These are phyloP conservation scores for Seriola rivoliana DNA, from an alignment of 2,113 vertebrate species.

Conservation along the genomic window DNA sequence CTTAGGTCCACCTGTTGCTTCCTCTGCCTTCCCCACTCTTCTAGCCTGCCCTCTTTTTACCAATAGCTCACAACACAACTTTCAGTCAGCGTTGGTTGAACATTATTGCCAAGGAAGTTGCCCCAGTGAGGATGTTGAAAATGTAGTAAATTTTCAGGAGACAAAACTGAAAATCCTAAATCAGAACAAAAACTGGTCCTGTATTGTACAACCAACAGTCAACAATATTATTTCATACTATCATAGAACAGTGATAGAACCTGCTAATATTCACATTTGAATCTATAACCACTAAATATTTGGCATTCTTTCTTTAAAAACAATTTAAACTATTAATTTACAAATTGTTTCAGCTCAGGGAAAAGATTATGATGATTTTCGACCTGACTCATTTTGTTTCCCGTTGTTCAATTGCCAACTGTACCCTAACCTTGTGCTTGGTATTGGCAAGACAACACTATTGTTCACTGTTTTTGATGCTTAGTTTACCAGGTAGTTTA, in stretches of 20 bases:
- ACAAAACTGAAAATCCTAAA: too few relatives aligned
- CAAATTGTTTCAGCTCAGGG: background rate
- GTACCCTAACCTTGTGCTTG: background rate
- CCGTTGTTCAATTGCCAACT: background rate
- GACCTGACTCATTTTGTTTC: conserved; percentile 11
- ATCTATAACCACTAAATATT: background rate
- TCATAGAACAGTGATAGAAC: background rate
- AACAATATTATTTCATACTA: background rate
- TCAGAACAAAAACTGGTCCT: background rate
- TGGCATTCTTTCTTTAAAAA: background rate
- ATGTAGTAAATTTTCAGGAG: too few relatives aligned
- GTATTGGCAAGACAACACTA: conserved; percentile 10
- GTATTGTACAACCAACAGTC: too few relatives aligned
- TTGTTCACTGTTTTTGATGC: conserved; percentile 48
- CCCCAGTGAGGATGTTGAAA: too few relatives aligned
- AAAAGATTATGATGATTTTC: background rate
- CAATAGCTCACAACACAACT: background rate
- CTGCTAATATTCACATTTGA: background rate
- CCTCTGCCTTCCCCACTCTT: conserved; percentile 19
- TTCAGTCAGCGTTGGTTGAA: background rate
- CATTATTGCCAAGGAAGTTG: background rate
- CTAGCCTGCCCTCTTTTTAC: background rate
- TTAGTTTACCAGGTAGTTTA: conserved; percentile 55
- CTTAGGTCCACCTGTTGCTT: conserved; percentile 65
- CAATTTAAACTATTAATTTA: background rate